Evolutionary conservation across 23 tunicate species (phyloP), one percentile per base, ranked within the genome.

Genomic region (Pegea sp.): DNA sequence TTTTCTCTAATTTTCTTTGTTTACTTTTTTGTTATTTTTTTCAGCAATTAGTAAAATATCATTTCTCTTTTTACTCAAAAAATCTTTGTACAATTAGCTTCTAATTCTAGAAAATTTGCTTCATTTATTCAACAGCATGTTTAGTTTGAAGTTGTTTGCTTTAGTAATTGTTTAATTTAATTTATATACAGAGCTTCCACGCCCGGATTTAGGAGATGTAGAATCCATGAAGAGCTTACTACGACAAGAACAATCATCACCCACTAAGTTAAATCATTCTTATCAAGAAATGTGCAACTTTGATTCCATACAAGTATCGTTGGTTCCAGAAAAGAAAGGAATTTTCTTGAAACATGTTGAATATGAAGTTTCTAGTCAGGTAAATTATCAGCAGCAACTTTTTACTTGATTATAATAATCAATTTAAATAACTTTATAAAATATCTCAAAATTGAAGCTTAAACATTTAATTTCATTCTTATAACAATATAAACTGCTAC

Each of bases 261-360:
- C 95, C 5, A 67, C 79, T 18, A 50, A 18, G 27, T 54, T 84
- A 34, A 33, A 78, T 22, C 44, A 63, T 48, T 57, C 46, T 8
- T 84, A 67, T 42, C 5, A 26, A 16, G 68, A 84, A 52, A 66
- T 52, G 28, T 53, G 71, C 48, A 63, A 51, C 4, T 30, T 57
- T 11, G 95, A 84, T 44, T 44, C 44, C 18, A 64, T 84, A 22
- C 69, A 72, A 32, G 84, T 84, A 24, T 60, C 52, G 5, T 50
- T 57, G 4, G 76, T 71, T 5, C 84, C 95, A 33, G 95, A 84
- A 64, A 84, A 74, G 48, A 84, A 84, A 44, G 95, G 95, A 53
- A 84, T 84, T 20, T 84, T 84, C 49, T 29, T 84, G 31, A 84
- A 84, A 42, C 95, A 84, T 63, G 70, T 67, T 33, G 95, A 84